These are phyloP conservation scores for Lasiurus borealis DNA, from an alignment of 2,113 vertebrate genomes.

Conservation along the genomic window DNA sequence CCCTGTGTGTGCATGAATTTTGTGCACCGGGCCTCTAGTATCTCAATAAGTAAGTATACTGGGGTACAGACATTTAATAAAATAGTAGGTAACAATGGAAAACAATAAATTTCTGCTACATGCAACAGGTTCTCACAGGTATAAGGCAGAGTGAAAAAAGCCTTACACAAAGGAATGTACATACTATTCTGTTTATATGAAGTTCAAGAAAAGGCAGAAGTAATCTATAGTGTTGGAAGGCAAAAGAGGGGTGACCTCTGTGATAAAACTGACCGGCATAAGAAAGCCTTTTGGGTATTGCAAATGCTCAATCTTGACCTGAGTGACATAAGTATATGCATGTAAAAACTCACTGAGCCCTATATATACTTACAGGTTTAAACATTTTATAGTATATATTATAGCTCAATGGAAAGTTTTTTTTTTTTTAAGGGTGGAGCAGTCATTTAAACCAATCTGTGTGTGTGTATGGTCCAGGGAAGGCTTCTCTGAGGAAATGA, in stretches of 20 bases:
- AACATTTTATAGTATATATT: not conserved
- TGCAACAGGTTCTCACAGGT: not conserved
- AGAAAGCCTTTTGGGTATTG: not conserved
- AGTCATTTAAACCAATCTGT: not conserved
- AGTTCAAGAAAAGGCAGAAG: conserved; percentile 36
- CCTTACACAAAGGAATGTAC: not conserved
- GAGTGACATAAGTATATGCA: not conserved
- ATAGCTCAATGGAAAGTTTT: not conserved
- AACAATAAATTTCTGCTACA: not conserved
- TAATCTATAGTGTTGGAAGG: not conserved
- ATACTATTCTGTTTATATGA: not conserved
- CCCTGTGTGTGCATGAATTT: no score
- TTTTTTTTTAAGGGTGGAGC: no score
- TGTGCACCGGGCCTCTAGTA: not conserved
- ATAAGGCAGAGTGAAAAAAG: not conserved
- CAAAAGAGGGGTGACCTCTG: not conserved
- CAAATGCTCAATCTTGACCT: not conserved
- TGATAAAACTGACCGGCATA: not conserved
- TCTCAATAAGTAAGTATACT: not conserved
- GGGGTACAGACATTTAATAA: not conserved
- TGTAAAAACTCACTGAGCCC: not conserved
- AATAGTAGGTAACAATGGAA: not conserved
- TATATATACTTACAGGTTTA: not conserved
- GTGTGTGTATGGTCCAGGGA: not conserved
- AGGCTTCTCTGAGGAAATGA: not conserved